Conservation (phyloP, 1,140 invertebrate species). For the Aporrectodea caliginosa region DNA sequence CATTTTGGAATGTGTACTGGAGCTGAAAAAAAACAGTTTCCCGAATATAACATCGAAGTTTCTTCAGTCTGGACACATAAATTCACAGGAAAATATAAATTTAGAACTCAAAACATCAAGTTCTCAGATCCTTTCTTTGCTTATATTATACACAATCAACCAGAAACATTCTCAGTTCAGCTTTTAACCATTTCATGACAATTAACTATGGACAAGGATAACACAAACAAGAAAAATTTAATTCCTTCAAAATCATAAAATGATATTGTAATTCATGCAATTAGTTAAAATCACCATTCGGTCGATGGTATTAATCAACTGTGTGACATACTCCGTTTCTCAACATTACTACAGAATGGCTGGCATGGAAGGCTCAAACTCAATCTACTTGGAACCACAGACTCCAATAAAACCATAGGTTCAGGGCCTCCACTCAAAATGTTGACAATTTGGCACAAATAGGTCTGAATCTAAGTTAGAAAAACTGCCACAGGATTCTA, state of each 20-base stretch:
- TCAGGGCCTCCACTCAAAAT: neutral
- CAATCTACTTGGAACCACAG: neutral
- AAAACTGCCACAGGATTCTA: neutral
- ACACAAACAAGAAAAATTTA: too few relatives aligned
- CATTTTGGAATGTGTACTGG: conserved; percentile 63
- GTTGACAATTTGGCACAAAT: neutral
- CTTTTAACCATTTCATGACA: too few relatives aligned
- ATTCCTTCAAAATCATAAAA: too few relatives aligned
- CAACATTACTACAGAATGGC: too few relatives aligned
- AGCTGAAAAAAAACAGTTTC: neutral
- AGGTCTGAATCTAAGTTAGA: conserved; percentile 14
- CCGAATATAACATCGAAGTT: too few relatives aligned
- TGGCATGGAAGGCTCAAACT: too few relatives aligned
- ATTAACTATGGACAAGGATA: too few relatives aligned
- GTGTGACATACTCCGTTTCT: too few relatives aligned
- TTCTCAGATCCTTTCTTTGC: neutral
- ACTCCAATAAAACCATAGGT: neutral
- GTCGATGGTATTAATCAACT: too few relatives aligned
- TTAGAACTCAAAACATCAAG: neutral
- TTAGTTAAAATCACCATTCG: too few relatives aligned
- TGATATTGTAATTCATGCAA: too few relatives aligned
- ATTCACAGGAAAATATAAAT: neutral
- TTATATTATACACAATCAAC: neutral
- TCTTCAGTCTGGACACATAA: too few relatives aligned
- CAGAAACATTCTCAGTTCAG: neutral